phyloP scores from a whole-genome alignment of 1,140 invertebrate genomes.

The Micrasema minimum region DNA sequence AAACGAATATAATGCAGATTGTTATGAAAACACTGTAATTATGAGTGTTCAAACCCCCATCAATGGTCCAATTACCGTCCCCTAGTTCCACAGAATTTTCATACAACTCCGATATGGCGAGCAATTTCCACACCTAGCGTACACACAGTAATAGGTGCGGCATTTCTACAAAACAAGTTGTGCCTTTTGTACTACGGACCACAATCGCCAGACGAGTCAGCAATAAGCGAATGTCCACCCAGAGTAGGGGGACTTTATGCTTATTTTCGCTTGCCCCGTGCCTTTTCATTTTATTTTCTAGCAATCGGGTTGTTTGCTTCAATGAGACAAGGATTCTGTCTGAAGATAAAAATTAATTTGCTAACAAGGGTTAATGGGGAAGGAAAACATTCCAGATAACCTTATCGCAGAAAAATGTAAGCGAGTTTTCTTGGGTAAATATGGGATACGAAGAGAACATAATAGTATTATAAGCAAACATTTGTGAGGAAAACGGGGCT shows the following conservation, averaged over 20 bases:
- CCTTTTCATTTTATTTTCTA: not conserved
- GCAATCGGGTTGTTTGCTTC: conserved; percentile 1
- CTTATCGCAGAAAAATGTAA: not conserved
- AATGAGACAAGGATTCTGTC: not conserved
- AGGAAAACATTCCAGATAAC: conserved; percentile 6
- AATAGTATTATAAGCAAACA: too few relatives aligned
- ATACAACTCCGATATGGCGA: too few relatives aligned
- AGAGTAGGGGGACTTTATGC: not conserved
- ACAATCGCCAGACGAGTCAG: not conserved
- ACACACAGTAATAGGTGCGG: too few relatives aligned
- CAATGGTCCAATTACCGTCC: not conserved
- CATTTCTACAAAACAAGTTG: not conserved
- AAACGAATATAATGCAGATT: too few relatives aligned
- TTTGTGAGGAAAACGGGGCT: too few relatives aligned
- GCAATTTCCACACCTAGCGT: too few relatives aligned
- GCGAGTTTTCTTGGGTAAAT: not conserved
- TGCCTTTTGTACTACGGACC: conserved; percentile 40
- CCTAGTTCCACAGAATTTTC: too few relatives aligned
- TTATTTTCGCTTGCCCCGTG: not conserved
- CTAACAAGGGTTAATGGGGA: conserved; percentile 8
- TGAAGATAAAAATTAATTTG: conserved; percentile 10
- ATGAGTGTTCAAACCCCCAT: too few relatives aligned
- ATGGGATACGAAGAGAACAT: too few relatives aligned
- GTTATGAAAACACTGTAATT: too few relatives aligned
- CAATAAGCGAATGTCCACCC: not conserved